Percentiles rank a stretch among this genome's conserved stretches.
Conservation (phyloP, 2,113 vertebrate species). For the Ochotona princeps region DNA sequence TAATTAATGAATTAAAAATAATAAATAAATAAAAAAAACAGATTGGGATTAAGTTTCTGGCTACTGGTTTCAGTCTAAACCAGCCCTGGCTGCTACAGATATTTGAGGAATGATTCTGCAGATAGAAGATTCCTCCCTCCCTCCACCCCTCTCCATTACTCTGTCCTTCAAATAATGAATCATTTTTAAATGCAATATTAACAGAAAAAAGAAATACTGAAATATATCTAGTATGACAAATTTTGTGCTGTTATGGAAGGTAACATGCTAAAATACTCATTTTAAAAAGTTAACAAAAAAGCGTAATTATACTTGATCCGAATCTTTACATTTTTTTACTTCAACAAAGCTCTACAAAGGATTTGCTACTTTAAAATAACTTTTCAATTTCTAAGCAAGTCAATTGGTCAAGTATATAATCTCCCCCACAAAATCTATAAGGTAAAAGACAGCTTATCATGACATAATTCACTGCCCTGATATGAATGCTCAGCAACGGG, state of each 20-base stretch:
- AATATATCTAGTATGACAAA: neutral
- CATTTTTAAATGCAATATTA: constrained; percentile 19
- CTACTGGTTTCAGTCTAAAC: too few species aligned
- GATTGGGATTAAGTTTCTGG: too few species aligned
- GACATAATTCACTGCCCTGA: neutral
- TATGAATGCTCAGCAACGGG: neutral
- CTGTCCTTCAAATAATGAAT: too few species aligned
- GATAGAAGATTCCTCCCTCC: too few species aligned
- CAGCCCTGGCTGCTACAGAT: too few species aligned
- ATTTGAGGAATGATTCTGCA: too few species aligned
- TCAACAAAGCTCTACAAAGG: constrained; percentile 54
- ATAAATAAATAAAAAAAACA: too few species aligned
- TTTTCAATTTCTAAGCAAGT: constrained; percentile 45
- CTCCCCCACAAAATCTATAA: constrained; percentile 9
- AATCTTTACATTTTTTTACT: constrained; percentile 49
- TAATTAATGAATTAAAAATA: too few species aligned
- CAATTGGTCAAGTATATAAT: constrained; percentile 36
- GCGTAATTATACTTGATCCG: constrained; percentile 8
- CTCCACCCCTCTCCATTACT: too few species aligned
- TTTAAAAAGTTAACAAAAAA: neutral
- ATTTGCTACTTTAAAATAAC: constrained; percentile 37
- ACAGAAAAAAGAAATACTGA: constrained; percentile 6
- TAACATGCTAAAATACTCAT: constrained; percentile 57
- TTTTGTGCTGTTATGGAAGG: constrained; percentile 40
- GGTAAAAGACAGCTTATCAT: constrained; percentile 7